phyloP scores from a whole-genome alignment of 1,140 invertebrate genomes.

The Eupristina koningsbergeri region DNA sequence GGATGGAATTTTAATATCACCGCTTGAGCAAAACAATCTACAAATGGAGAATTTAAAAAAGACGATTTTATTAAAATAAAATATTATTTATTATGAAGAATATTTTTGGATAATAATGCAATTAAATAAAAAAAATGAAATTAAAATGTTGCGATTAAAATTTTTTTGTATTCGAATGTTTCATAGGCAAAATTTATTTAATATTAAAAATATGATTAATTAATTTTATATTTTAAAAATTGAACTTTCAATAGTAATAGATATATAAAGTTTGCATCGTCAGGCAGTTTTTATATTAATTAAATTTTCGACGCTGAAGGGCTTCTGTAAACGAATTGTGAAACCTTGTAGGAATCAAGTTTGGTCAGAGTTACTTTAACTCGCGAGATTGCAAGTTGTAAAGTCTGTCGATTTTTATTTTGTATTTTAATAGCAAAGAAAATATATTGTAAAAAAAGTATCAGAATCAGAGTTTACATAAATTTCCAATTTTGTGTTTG shows the following conservation, averaged over 20 bases:
- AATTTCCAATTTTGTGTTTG: not conserved
- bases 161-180: no score
- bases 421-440: not conserved
- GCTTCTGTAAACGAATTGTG: conserved; percentile 70
- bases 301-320: conserved; percentile 67
- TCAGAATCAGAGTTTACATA: not conserved
- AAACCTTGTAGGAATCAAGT: conserved; percentile 63
- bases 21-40: no score
- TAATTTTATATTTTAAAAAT: not conserved
- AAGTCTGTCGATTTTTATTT: not conserved
- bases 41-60: no score
- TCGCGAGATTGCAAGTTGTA: conserved; percentile 57
- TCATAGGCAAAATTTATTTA: no score
- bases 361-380: conserved; percentile 60
- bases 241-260: not conserved
- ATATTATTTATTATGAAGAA: no score
- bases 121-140: no score
- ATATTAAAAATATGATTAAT: not conserved
- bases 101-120: no score
- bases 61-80: no score
- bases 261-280: conserved; percentile 47
- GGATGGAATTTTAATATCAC: no score
- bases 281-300: conserved; percentile 60
- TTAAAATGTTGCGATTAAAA: no score
- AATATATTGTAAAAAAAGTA: not conserved